phyloP scores from a whole-genome alignment of 1,140 invertebrate genomes.

The Papilio xuthus region DNA sequence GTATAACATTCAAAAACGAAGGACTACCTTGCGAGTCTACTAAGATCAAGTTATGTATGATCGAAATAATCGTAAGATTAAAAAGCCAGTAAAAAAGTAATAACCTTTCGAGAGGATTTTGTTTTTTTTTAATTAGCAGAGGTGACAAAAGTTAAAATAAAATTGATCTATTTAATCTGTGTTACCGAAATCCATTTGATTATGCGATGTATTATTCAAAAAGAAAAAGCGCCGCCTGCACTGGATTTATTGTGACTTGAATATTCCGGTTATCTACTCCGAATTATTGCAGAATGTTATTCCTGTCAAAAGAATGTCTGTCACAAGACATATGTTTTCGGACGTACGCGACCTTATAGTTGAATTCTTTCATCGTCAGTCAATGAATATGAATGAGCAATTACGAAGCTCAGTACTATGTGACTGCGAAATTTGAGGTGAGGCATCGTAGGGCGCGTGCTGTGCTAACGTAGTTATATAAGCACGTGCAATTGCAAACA shows the following conservation, averaged over 20 bases:
- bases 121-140: too few relatives aligned
- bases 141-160: too few relatives aligned
- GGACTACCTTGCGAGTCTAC: constrained; percentile 18
- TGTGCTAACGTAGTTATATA: background rate
- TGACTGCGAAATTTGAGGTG: background rate
- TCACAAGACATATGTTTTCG: background rate
- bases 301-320: constrained; percentile 3
- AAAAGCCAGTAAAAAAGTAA: background rate
- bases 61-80: background rate
- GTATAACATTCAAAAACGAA: constrained; percentile 6
- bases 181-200: too few relatives aligned
- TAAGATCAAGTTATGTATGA: background rate
- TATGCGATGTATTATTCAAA: background rate
- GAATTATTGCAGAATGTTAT: background rate
- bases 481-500: background rate
- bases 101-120: too few relatives aligned
- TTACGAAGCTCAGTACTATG: background rate
- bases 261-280: background rate
- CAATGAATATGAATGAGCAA: background rate
- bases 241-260: background rate
- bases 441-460: background rate
- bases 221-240: background rate
- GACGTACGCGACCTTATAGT: background rate
- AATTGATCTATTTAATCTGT: too few relatives aligned
- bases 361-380: constrained; percentile 4